Conservation (phyloP, 2,888 invertebrate species). For the Melitaea athalia region DNA sequence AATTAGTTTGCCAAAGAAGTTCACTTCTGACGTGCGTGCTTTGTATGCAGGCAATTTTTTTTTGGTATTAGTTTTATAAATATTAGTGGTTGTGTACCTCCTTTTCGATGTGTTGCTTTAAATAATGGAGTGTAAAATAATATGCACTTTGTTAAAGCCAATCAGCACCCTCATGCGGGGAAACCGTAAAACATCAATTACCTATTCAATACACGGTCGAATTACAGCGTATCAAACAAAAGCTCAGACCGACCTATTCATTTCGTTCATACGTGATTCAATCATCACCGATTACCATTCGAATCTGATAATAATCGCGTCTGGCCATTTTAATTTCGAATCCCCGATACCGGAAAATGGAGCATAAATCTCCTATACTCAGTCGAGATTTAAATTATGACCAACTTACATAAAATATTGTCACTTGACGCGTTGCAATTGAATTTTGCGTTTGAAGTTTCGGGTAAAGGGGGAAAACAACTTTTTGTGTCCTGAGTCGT, state of each 20-base stretch:
- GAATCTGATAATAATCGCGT: conserved; percentile 61
- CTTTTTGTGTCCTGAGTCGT: conserved; percentile 27
- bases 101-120: conserved; percentile 25
- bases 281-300: conserved; percentile 61
- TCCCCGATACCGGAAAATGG: conserved; percentile 60
- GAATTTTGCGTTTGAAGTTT: conserved; percentile 28
- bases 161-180: conserved; percentile 51
- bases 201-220: conserved; percentile 47
- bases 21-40: too few relatives aligned
- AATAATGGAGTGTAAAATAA: conserved; percentile 54
- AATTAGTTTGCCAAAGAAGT: too few relatives aligned
- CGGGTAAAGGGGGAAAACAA: conserved; percentile 14
- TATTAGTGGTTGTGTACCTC: not conserved
- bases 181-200: conserved; percentile 49
- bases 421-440: conserved; percentile 36
- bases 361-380: conserved; percentile 62
- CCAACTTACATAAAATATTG: conserved; percentile 47
- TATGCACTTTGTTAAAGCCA: conserved; percentile 63
- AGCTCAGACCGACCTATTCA: conserved; percentile 53
- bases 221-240: conserved; percentile 46
- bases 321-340: conserved; percentile 60
- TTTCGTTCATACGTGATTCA: conserved; percentile 63
- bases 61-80: not conserved
- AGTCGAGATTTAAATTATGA: conserved; percentile 62
- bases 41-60: too few relatives aligned